Evolutionary conservation across 1,140 invertebrate genomes (phyloP), one percentile per base, ranked within the genome.

Genomic region (Portunus trituberculatus): DNA sequence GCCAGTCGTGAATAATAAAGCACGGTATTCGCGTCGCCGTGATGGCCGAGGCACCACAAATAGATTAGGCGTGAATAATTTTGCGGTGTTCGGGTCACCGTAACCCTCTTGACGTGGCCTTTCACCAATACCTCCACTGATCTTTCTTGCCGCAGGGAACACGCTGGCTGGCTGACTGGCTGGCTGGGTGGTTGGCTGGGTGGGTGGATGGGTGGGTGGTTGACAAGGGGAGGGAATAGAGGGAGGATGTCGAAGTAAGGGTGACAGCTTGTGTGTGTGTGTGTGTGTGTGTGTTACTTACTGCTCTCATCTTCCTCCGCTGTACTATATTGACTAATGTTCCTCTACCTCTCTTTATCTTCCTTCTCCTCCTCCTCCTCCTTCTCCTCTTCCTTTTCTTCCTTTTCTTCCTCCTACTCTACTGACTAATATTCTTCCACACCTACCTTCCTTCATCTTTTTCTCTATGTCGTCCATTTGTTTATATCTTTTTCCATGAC

Each of bases 291-390:
- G 39, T 39, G 39, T 39, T 91, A 91, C 32, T 52, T 52, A 1
- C 52, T 29, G 4, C 89, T 29, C 20, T 52, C 89, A 4, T 25
- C 28, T 45, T 91, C 45, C 52, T 52, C n/a, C n/a, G 1, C 89
- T 28, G 4, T 39, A 48, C 45, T 25, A 1, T 20, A 7, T 52
- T 39, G n/a, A n/a, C 52, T 29, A 48, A 14, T 52, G 4, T 52
- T 32, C 32, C 89, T 91, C 89, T n/a, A 16, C 32, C 46, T 52
- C 89, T 91, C 89, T 90, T 39, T 52, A 16, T 52, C 89, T 52
- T 32, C 32, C 89, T 48, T 29, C n/a, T 3, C 12, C 86, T 88
- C 86, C 12, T 28, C 12, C 10, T 88, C 86, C 32, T 28, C n/a
- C 2, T 88, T 29, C 29, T 28, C n/a, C 86, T 88, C 31, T 32